These are phyloP conservation scores for Paramormyrops kingsleyae DNA, from an alignment of 2,113 vertebrate genomes.

Conservation along the genomic window DNA sequence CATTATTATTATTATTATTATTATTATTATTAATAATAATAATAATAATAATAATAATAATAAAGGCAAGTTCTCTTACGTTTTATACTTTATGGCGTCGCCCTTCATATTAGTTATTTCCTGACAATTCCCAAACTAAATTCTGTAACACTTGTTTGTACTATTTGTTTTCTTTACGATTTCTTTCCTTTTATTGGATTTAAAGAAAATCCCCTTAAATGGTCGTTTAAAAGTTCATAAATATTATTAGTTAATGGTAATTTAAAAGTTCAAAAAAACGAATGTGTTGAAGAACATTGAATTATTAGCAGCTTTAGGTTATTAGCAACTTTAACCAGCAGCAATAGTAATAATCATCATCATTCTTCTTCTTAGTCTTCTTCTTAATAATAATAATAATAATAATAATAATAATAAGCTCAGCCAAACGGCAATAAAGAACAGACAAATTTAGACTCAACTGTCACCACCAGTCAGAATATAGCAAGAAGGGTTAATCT, in stretches of 20 bases:
- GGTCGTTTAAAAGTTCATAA: background rate
- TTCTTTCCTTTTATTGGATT: background rate
- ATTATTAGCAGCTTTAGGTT: background rate
- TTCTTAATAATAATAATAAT: background rate
- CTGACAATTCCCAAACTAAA: background rate
- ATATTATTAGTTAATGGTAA: background rate
- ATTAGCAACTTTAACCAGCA: background rate
- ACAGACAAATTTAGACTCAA: slow-evolving; percentile 78
- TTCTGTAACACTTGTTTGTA: background rate
- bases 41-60: background rate
- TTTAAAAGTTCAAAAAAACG: background rate
- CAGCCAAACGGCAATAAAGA: slow-evolving; percentile 75
- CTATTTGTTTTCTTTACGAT: background rate
- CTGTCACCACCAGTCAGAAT: slow-evolving; percentile 62
- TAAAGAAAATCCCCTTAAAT: background rate
- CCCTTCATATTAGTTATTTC: background rate
- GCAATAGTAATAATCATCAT: background rate
- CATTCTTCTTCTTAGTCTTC: too few species aligned
- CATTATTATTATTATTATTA: background rate
- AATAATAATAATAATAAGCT: background rate
- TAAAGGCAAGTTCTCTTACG: background rate
- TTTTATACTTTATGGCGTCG: background rate
- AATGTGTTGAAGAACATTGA: background rate
- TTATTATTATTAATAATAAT: background rate
- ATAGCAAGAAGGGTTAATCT: slow-evolving; percentile 59